Evolutionary conservation across 2,888 invertebrate genomes (phyloP), one percentile per base, ranked within the genome.

Genomic region (Chromoteleia sp.): DNA sequence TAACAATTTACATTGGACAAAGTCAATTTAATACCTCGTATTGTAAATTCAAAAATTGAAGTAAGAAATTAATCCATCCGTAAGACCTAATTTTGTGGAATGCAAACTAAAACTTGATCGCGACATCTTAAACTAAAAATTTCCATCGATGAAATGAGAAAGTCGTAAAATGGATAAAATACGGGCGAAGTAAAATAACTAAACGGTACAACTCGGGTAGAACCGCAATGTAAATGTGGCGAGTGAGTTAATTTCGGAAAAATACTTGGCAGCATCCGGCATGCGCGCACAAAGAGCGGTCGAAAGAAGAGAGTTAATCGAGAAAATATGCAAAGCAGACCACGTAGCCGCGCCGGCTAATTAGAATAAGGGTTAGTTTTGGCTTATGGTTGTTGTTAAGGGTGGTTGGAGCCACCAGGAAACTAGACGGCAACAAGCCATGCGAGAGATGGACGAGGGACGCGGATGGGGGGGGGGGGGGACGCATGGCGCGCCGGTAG

Each of bases 291-390:
- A 80, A 80, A 73, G 74, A 41, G 45, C 36, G 41, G 54, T 10
- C 15, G 56, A 87, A 85, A 84, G 86, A 87, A 87, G 86, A 81
- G 86, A 86, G 87, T 87, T 87, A 89, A 90, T 89, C 84, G 88
- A 87, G 88, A 86, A 89, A 91, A 89, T 88, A 90, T 90, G 90
- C 88, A 91, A 89, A 88, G 84, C 84, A 87, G 87, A 83, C 85
- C 84, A 84, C 85, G 86, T 71, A 79, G 82, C 70, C 61, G 86
- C 84, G 83, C 74, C 84, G 86, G 84, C 88, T 91, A 91, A 91
- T 91, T 91, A 91, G 91, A 91, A 90, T 89, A 89, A 90, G 91
- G 91, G 90, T 90, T 90, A 88, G 88, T 88, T 90, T 89, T 90
- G 89, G 91, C 91, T 90, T 89, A 91, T 89, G 91, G 88, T 90